These are phyloP conservation scores for zebrafish (Danio rerio) DNA, from an alignment of 2,113 vertebrate species.

Conservation along the genomic window DNA sequence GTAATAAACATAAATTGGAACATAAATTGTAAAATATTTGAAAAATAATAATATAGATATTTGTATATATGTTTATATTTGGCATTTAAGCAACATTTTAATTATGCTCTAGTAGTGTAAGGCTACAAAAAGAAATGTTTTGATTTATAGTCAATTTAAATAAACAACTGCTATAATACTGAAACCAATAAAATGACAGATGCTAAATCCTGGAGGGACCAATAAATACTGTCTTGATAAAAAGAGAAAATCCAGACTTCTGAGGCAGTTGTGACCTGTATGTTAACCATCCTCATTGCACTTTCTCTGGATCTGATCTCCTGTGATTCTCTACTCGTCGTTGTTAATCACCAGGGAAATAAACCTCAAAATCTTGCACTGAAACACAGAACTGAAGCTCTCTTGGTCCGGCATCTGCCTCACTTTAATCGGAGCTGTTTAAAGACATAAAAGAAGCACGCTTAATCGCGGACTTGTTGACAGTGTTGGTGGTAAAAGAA, in stretches of 20 bases:
- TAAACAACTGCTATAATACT: too few relatives aligned
- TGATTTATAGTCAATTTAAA: too few relatives aligned
- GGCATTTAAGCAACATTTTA: too few relatives aligned
- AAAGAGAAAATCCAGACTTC: background rate
- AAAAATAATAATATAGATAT: too few relatives aligned
- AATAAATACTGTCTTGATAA: too few relatives aligned
- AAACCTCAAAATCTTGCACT: background rate
- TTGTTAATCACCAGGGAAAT: constrained; percentile 1
- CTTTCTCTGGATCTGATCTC: background rate
- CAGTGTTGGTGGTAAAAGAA: constrained; percentile 30
- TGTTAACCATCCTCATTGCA: background rate
- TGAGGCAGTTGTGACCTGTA: background rate
- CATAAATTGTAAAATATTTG: too few relatives aligned
- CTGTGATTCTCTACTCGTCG: background rate
- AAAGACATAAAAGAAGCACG: background rate
- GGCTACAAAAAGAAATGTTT: too few relatives aligned
- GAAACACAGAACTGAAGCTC: background rate
- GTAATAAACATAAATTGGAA: too few relatives aligned
- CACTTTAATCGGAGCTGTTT: background rate
- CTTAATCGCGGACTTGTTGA: constrained; percentile 45
- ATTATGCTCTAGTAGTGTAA: too few relatives aligned
- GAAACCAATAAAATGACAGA: too few relatives aligned
- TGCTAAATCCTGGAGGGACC: too few relatives aligned
- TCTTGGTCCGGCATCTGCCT: background rate
- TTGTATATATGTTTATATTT: too few relatives aligned